Base-by-base conservation (phyloP, 2,797 vertebrate species). In the Phoeniculus purpureus region DNA sequence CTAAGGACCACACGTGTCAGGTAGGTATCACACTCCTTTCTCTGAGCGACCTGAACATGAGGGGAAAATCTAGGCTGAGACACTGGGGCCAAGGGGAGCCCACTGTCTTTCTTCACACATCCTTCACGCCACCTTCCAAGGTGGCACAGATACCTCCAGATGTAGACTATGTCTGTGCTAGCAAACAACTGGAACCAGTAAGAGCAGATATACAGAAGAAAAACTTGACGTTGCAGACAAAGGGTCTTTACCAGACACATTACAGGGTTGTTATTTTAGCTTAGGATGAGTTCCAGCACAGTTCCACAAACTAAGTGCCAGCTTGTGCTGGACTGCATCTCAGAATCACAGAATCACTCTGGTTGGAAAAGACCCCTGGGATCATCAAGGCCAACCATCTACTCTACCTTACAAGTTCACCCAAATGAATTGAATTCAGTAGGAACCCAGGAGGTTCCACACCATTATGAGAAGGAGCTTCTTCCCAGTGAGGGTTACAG, bases 101-200 rank as follows among this genome's bases (percentile, higher is more conserved):
- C 18, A 10, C 14, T 22, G 15, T 23, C 12, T 32, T 72, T 45
- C 40, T n/a, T 26, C 10, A 61, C 48, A 22, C 21, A 81, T 27
- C 29, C 48, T 93, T 87, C 48, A 26, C 54, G 20, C 20, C 48
- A 48, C 20, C 19, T 48, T 48, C 48, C 48, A 48, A 48, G 48
- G 48, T 48, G 14, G 37, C 32, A 32, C 0, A 6, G 1, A 6
- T 4, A n/a, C 13, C 52, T 80, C 59, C 22, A 52, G 62, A 45
- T 25, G 40, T 1, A 31, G 65, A 22, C 31, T 61, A 19, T 7
- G 29, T 23, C 62, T 75, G 56, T 34, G 20, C 56, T 4, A 66
- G 51, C 34, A 31, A 72, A 48, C n/a, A 20, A 40, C n/a, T n/a
- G n/a, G n/a, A n/a, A 45, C 31, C 51, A 37, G 2, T 4, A 50